These are phyloP conservation scores for Cydia amplana DNA, from an alignment of 1,140 invertebrate species.

Conservation along the genomic window DNA sequence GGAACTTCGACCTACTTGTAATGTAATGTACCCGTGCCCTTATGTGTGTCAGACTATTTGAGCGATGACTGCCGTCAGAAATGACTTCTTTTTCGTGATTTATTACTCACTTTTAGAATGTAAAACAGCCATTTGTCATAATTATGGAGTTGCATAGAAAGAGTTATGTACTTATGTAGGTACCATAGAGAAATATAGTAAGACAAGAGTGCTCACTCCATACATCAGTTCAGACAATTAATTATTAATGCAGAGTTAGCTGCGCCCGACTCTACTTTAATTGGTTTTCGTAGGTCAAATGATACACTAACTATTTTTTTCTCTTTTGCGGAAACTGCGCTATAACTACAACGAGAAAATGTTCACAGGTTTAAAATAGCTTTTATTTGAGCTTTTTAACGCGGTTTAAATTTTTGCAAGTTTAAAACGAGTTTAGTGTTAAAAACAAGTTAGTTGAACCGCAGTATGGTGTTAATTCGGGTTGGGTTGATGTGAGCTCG, in stretches of 20 bases:
- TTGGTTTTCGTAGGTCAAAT: no score
- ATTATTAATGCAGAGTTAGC: no score
- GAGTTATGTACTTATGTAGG: neutral
- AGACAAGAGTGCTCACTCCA: no score
- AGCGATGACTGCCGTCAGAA: constrained; percentile 21
- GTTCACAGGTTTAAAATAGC: neutral
- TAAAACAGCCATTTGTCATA: constrained; percentile 31
- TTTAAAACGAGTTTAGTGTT: neutral
- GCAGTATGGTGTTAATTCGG: neutral
- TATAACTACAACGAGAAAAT: no score
- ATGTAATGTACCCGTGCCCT: constrained; percentile 1
- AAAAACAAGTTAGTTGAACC: neutral
- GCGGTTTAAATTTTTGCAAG: neutral
- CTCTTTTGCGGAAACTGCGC: no score
- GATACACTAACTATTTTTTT: no score
- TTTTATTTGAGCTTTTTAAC: constrained; percentile 3
- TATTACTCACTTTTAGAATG: constrained; percentile 29
- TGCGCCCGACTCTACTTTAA: no score
- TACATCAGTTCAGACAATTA: no score
- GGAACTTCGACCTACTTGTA: constrained; percentile 21
- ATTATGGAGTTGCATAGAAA: constrained; percentile 12
- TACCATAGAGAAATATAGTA: no score
- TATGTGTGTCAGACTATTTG: constrained; percentile 20
- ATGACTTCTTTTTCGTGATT: constrained; percentile 31
- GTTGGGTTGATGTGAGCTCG: constrained; percentile 22